Percentiles rank a stretch among this genome's conserved stretches.
These are phyloP conservation scores for Apistogramma diplotaenia DNA, from an alignment of 2,113 vertebrate genomes.

Conservation along the genomic window DNA sequence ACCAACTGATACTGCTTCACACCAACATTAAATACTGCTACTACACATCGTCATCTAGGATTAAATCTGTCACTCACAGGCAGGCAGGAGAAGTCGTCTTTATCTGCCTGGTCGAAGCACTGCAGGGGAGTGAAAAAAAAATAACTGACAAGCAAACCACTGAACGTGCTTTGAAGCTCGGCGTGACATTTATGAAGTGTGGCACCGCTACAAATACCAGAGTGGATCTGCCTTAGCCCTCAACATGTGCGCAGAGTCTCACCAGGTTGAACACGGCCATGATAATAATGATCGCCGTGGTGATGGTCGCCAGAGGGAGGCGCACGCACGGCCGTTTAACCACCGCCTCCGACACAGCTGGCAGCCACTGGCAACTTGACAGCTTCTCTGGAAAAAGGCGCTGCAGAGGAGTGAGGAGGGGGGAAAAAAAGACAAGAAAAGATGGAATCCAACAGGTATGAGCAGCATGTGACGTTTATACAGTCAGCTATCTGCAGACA, in stretches of 20 bases:
- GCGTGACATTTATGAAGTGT: slow-evolving; percentile 13
- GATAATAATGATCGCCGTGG: slow-evolving; percentile 80
- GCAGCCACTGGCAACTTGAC: slow-evolving; percentile 73
- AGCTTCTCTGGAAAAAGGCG: slow-evolving; percentile 78
- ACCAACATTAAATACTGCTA: neutral
- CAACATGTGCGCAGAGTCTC: slow-evolving; percentile 4
- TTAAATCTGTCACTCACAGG: slow-evolving; percentile 70
- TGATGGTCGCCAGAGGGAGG: slow-evolving; percentile 82
- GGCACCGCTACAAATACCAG: slow-evolving; percentile 28
- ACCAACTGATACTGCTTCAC: neutral
- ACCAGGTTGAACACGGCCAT: slow-evolving; percentile 89
- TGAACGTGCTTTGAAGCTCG: slow-evolving; percentile 19
- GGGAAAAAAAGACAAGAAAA: neutral
- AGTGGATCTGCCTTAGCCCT: neutral
- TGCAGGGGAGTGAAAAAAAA: slow-evolving; percentile 43
- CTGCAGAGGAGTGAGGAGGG: slow-evolving; percentile 61
- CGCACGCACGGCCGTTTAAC: slow-evolving; percentile 85
- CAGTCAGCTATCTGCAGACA: slow-evolving; percentile 15
- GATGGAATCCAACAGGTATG: slow-evolving; percentile 2
- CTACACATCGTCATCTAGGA: neutral
- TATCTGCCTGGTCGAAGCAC: slow-evolving; percentile 37
- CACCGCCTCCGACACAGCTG: slow-evolving; percentile 81
- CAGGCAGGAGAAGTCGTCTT: slow-evolving; percentile 53
- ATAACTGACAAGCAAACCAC: slow-evolving; percentile 21
- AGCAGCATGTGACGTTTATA: slow-evolving; percentile 1